A percentile compares a stretch with the other conserved stretches of the same genome.
These are phyloP conservation scores for Cryptoblepharus egeriae DNA, from an alignment of 2,797 vertebrate genomes.

Conservation along the genomic window DNA sequence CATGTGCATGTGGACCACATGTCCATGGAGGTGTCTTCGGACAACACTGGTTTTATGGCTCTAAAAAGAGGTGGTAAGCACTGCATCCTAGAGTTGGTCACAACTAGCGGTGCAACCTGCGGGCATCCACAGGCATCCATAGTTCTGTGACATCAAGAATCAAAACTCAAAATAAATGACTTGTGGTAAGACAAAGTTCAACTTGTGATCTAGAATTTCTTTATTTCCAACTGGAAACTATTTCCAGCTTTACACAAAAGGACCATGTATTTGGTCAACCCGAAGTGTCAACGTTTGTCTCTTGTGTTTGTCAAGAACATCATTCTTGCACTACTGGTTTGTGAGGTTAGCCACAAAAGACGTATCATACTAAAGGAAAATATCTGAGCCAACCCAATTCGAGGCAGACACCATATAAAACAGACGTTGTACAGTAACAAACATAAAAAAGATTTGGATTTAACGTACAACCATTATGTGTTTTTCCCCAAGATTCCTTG, in stretches of 20 bases:
- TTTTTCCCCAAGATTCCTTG: not conserved
- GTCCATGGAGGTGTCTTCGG: too few species aligned
- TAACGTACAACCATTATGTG: too few species aligned
- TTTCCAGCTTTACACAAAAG: not conserved
- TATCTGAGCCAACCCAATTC: not conserved
- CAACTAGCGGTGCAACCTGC: too few species aligned
- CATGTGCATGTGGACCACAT: too few species aligned
- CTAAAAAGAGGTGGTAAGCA: too few species aligned
- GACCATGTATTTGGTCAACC: not conserved
- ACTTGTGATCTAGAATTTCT: slow-evolving; percentile 14
- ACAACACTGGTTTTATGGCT: too few species aligned
- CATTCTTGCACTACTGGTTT: slow-evolving; percentile 34
- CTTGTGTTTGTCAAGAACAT: slow-evolving; percentile 37
- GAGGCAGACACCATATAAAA: not conserved
- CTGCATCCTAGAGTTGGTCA: too few species aligned
- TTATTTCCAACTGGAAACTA: slow-evolving; percentile 7
- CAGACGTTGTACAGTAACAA: not conserved
- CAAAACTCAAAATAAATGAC: not conserved
- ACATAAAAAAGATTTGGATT: not conserved
- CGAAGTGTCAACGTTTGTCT: slow-evolving; percentile 42
- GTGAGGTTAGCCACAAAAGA: not conserved
- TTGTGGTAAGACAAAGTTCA: not conserved
- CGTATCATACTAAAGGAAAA: slow-evolving; percentile 12
- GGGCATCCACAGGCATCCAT: not conserved
- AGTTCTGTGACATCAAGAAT: not conserved